Evolutionary conservation across 1,140 invertebrate genomes (phyloP), one percentile per base, ranked within the genome.

Genomic region (Halictus rubicundus): DNA sequence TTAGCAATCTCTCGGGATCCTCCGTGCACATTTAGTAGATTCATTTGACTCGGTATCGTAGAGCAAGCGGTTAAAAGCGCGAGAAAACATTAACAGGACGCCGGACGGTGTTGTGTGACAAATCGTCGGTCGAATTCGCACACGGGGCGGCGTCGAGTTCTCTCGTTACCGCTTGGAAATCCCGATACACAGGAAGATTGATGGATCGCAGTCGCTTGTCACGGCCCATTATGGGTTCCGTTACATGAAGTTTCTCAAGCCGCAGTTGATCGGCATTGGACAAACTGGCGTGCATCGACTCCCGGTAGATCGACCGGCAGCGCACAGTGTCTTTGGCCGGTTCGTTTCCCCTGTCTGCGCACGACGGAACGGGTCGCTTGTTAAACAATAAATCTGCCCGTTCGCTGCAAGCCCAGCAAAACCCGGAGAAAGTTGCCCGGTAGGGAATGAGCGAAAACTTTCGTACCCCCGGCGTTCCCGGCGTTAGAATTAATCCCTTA

Each of bases 141-240:
- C 42, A 12, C 49, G 49, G 2, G 16, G 49, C 6, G 4, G 49
- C 49, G 49, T 52, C 49, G 49, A 21, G 19, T 52, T 19, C 49
- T 19, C 49, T 52, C 49, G 49, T 52, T 52, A 52, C 49, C 49
- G 49, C 19, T 21, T 52, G 16, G 16, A 52, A 52, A 52, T 66
- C 69, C 54, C 54, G 74, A 54, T 81, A 60, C 46, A 78, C 83
- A 76, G 84, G 39, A 75, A 81, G 87, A 88, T 89, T 91, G 90
- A 90, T 91, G 85, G 87, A 91, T 89, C 64, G 42, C 39, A 9
- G 64, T 81, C 66, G 79, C 66, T 60, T 80, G 78, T 82, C 74
- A 69, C 68, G 76, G 77, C 78, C 85, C 84, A 91, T 90, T 89
- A 91, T 91, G 86, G 87, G 64, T 88, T 85, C 83, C 83, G 87